Conservation (phyloP, 30 jellyfish, hydroid and myxozoan species). For the Sanderia malayensis region DNA sequence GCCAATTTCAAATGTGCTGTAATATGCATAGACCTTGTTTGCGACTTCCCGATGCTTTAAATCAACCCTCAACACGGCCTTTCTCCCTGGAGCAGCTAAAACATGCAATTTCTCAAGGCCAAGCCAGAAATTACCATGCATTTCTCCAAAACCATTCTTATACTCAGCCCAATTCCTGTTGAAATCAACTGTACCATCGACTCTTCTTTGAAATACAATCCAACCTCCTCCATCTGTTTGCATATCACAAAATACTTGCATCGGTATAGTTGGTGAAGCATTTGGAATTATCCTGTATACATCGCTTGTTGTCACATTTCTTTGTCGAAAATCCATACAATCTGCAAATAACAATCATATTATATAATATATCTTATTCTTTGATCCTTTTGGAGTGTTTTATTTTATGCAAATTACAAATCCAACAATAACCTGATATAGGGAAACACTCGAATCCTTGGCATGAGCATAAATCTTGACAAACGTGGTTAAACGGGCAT, state of each 20-base stretch:
- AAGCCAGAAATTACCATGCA: slow-evolving; percentile 33
- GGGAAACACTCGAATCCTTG: too few species aligned
- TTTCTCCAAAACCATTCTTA: slow-evolving; percentile 34
- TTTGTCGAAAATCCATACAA: too few species aligned
- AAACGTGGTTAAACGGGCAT: too few species aligned
- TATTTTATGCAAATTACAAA: too few species aligned
- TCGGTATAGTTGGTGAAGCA: neutral
- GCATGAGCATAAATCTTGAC: too few species aligned
- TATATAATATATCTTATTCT: too few species aligned
- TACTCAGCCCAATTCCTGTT: slow-evolving; percentile 31
- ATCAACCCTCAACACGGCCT: slow-evolving; percentile 26
- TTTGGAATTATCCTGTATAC: too few species aligned
- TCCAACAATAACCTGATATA: too few species aligned
- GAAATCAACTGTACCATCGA: slow-evolving; percentile 28
- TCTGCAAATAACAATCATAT: too few species aligned
- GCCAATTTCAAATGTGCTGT: slow-evolving; percentile 6
- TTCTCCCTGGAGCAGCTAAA: slow-evolving; percentile 34
- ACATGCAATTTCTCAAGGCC: slow-evolving; percentile 28
- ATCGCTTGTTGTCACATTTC: neutral
- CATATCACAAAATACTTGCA: slow-evolving; percentile 26
- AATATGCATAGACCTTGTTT: slow-evolving; percentile 12
- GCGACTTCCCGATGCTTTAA: neutral
- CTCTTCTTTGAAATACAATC: slow-evolving; percentile 34
- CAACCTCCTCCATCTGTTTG: slow-evolving; percentile 35
- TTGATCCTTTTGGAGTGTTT: too few species aligned